Evolutionary conservation across 2,113 vertebrate species (phyloP).

Genomic region (Bostrychus sinensis): DNA sequence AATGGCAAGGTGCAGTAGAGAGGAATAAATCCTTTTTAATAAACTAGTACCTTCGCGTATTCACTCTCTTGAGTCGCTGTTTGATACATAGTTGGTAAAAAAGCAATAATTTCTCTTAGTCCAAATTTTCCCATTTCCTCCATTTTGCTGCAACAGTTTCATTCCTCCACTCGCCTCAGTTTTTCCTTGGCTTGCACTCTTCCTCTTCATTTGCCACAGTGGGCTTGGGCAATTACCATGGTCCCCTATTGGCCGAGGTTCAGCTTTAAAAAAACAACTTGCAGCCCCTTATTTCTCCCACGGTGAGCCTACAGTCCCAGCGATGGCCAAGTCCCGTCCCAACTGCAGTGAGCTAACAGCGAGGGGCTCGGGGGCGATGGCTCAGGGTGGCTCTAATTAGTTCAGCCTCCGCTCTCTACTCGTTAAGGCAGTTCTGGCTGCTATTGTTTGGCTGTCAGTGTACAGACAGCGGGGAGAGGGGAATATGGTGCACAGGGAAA

Average conservation of each 20-base stretch:
- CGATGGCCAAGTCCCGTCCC: constrained; percentile 31
- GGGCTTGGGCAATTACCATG: constrained; percentile 72
- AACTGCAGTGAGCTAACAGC: constrained; percentile 42
- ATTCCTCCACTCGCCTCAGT: constrained; percentile 38
- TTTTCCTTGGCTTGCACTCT: constrained; percentile 49
- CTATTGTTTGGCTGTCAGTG: constrained; percentile 69
- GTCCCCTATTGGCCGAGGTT: constrained; percentile 49
- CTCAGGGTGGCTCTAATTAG: constrained; percentile 67
- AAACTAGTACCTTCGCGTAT: no score
- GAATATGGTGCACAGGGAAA: constrained; percentile 13
- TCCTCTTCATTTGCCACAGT: constrained; percentile 58
- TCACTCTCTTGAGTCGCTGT: no score
- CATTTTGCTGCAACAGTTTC: constrained; percentile 26
- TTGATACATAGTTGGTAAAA: no score
- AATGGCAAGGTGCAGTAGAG: no score
- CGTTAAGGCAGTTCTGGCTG: constrained; percentile 59
- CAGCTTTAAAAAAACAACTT: constrained; percentile 56
- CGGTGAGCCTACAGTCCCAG: constrained; percentile 30
- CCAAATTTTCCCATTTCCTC: constrained; percentile 7
- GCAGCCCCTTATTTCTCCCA: constrained; percentile 52
- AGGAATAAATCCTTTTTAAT: no score
- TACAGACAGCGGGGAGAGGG: constrained; percentile 36
- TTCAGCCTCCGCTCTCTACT: constrained; percentile 47
- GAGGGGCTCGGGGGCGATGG: constrained; percentile 24
- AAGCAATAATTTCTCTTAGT: constrained; percentile 12